A percentile compares a stretch with the other conserved stretches of the same genome.
phyloP scores from a whole-genome alignment of 2,113 vertebrate genomes.

The Gnathonemus longibarbis region DNA sequence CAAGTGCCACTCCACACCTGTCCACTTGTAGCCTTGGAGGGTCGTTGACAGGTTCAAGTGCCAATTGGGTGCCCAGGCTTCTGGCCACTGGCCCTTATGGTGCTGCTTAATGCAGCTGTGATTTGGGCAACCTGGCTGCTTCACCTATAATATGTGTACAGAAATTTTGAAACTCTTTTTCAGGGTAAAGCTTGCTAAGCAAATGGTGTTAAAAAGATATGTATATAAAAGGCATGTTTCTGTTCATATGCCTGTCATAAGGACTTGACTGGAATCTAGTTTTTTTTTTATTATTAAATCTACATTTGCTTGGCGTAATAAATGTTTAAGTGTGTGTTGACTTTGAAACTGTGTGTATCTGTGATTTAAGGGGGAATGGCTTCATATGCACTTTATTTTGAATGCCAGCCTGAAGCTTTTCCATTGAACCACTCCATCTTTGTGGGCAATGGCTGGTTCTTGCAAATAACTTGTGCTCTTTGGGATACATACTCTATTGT shows the following conservation, averaged over 20 bases:
- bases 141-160: background rate
- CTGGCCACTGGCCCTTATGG: background rate
- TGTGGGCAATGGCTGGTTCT: background rate
- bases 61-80: background rate
- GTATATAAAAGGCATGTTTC: slow-evolving; percentile 37
- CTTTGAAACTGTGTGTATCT: background rate
- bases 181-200: background rate
- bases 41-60: background rate
- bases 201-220: slow-evolving; percentile 4
- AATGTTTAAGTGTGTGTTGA: background rate
- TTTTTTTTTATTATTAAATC: slow-evolving; percentile 3
- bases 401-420: background rate
- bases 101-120: background rate
- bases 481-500: background rate
- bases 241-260: slow-evolving; percentile 46
- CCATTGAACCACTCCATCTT: background rate
- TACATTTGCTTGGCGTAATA: background rate
- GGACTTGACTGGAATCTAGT: slow-evolving; percentile 56
- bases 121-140: background rate
- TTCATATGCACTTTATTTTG: background rate
- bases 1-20: background rate
- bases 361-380: background rate
- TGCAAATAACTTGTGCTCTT: background rate
- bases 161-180: background rate
- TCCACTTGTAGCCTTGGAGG: slow-evolving; percentile 33